Conservation (phyloP, 2,888 invertebrate species). For the Hermaeophaga mercurialis region DNA sequence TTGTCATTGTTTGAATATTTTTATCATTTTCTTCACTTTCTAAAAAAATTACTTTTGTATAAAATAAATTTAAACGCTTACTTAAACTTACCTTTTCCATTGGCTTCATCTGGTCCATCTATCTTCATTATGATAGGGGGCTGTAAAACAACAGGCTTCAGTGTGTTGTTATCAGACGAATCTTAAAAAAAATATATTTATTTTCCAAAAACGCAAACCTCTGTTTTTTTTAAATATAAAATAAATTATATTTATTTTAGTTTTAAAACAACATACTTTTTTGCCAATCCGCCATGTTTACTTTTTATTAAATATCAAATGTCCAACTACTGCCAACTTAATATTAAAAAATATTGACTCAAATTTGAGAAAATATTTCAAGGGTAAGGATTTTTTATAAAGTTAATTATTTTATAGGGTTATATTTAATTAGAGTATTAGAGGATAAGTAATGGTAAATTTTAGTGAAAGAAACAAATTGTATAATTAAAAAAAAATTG, state of each 20-base stretch:
- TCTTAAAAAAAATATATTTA: constrained; percentile 30
- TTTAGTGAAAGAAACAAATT: no score
- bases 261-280: constrained; percentile 44
- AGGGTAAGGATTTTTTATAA: no score
- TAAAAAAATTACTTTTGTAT: no score
- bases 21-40: constrained; percentile 46
- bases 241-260: constrained; percentile 15
- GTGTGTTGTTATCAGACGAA: constrained; percentile 32
- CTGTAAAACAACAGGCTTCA: constrained; percentile 42
- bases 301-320: constrained; percentile 8
- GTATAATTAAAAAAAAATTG: no score
- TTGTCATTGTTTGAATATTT: constrained; percentile 31
- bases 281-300: constrained; percentile 46
- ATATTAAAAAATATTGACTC: no score
- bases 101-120: constrained; percentile 50
- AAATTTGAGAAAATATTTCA: no score
- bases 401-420: no score
- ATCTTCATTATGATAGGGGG: constrained; percentile 53
- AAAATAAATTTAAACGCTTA: no score
- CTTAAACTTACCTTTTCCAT: constrained; percentile 48
- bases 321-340: no score
- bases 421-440: no score
- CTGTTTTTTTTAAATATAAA: constrained; percentile 15
- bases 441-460: no score
- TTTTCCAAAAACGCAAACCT: constrained; percentile 10